Evolutionary conservation across 2,797 vertebrate genomes (phyloP).

Genomic region (Pipistrellus nathusii): DNA sequence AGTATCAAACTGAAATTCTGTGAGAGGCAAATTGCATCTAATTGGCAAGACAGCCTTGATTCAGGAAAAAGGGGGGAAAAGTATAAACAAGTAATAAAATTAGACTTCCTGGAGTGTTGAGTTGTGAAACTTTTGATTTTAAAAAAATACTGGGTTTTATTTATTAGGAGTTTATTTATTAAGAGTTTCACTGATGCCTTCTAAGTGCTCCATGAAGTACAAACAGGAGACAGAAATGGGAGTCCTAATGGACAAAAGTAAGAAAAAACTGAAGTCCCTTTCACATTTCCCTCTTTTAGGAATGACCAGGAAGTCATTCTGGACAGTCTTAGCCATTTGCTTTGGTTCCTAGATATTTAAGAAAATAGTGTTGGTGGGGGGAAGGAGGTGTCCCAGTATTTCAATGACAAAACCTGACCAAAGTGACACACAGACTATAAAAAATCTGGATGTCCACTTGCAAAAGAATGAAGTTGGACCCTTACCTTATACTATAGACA

Average conservation of each 20-base stretch:
- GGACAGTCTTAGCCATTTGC: background rate
- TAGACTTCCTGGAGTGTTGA: slow-evolving; percentile 37
- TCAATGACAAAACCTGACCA: background rate
- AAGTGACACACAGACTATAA: background rate
- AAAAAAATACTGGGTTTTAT: slow-evolving; percentile 21
- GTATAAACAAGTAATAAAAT: slow-evolving; percentile 63
- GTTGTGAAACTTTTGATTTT: slow-evolving; percentile 54
- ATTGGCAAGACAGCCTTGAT: slow-evolving; percentile 26
- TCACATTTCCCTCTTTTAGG: background rate
- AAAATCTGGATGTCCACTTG: background rate
- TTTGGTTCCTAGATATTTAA: slow-evolving; percentile 31
- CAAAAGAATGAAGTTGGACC: no score
- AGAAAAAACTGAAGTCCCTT: background rate
- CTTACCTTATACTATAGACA: no score
- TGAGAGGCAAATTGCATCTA: slow-evolving; percentile 46
- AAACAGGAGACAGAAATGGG: slow-evolving; percentile 24
- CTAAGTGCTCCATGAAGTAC: background rate
- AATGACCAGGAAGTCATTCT: background rate
- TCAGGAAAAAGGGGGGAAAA: background rate
- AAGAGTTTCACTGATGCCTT: background rate
- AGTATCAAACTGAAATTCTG: slow-evolving; percentile 54
- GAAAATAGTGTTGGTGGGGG: background rate
- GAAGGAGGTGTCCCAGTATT: background rate
- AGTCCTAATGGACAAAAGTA: background rate
- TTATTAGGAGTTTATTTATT: slow-evolving; percentile 53